phyloP scores from a whole-genome alignment of 2,797 vertebrate species.

The Centropyge bicolor region DNA sequence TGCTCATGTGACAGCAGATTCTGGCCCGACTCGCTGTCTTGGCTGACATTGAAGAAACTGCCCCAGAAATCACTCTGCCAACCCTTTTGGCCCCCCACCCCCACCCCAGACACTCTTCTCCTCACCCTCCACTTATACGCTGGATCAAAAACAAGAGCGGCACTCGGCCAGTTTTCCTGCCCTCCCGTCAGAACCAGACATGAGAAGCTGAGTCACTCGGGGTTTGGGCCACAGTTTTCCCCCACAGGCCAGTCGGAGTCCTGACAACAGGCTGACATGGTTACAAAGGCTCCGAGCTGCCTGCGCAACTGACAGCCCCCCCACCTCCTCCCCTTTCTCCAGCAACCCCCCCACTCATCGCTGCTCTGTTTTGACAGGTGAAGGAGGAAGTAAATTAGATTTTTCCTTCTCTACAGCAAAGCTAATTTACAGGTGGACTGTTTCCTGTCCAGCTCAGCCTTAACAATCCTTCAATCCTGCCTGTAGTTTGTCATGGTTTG shows the following conservation, averaged over 20 bases:
- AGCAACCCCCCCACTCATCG: neutral
- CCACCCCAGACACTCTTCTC: neutral
- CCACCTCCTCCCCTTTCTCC: neutral
- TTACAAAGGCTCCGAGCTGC: slow-evolving; percentile 60
- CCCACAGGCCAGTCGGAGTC: slow-evolving; percentile 25
- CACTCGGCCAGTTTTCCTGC: slow-evolving; percentile 5
- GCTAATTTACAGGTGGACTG: slow-evolving; percentile 52
- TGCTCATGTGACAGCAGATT: slow-evolving; percentile 41
- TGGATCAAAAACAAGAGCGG: slow-evolving; percentile 27
- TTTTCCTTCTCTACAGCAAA: slow-evolving; percentile 11
- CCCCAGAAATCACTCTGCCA: slow-evolving; percentile 53
- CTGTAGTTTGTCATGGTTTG: slow-evolving; percentile 35
- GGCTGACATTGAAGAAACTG: slow-evolving; percentile 80
- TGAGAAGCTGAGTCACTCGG: slow-evolving; percentile 62
- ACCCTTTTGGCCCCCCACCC: slow-evolving; percentile 19
- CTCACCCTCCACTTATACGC: neutral
- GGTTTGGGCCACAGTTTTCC: slow-evolving; percentile 33
- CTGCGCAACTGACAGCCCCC: slow-evolving; percentile 59
- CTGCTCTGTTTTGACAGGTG: slow-evolving; percentile 65
- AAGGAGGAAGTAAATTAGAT: slow-evolving; percentile 59
- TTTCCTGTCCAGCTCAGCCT: slow-evolving; percentile 42
- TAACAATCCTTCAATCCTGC: slow-evolving; percentile 30
- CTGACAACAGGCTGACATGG: slow-evolving; percentile 49
- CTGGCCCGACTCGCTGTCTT: slow-evolving; percentile 72
- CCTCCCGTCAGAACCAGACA: slow-evolving; percentile 40